phyloP scores from a whole-genome alignment of 2,797 vertebrate species.

The Momotus momota region DNA sequence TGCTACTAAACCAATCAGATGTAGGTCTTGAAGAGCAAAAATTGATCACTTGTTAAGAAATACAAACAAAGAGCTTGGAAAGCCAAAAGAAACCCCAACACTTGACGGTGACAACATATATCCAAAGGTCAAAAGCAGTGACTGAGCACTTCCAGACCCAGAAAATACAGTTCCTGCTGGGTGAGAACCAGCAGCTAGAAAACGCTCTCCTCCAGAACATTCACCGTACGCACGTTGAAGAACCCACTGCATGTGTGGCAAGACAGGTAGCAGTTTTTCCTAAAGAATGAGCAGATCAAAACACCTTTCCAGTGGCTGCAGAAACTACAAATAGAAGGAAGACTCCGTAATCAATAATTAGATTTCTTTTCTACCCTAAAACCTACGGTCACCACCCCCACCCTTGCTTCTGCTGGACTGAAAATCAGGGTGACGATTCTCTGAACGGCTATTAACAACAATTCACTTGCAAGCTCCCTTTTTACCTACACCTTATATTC shows the following conservation, averaged over 20 bases:
- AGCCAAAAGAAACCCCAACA: not conserved
- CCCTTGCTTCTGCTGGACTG: not conserved
- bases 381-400: not conserved
- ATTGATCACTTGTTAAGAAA: not conserved
- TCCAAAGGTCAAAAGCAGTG: not conserved
- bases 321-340: not conserved
- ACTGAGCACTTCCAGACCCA: not conserved
- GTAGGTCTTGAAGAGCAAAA: not conserved
- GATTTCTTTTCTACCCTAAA: not conserved
- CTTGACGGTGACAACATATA: not conserved
- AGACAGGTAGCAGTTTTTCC: not conserved
- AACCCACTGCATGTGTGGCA: not conserved
- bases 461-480: not conserved
- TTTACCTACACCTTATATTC: not conserved
- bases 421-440: not conserved
- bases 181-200: not conserved
- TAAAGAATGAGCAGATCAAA: not conserved
- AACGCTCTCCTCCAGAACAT: not conserved
- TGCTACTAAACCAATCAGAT: not conserved
- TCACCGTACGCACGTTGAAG: not conserved
- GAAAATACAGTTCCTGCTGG: not conserved
- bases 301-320: not conserved
- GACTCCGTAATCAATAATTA: not conserved
- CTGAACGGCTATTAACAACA: not conserved
- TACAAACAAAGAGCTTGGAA: not conserved